These are phyloP conservation scores for Pelobates cultripes DNA, from an alignment of 2,797 vertebrate species.

Conservation along the genomic window DNA sequence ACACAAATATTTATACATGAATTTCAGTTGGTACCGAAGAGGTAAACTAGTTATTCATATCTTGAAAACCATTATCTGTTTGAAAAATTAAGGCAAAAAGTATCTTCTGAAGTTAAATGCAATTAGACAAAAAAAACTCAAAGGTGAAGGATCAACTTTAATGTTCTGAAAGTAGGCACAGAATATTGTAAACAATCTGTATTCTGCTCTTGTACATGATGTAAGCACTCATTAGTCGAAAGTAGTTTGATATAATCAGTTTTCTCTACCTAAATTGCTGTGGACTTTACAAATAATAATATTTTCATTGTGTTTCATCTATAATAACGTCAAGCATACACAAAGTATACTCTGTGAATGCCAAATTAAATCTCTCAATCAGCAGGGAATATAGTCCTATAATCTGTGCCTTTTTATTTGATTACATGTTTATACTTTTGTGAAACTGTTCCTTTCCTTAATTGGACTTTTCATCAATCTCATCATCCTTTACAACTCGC, in stretches of 20 bases:
- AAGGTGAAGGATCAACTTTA: no score
- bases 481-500: not conserved
- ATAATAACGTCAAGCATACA: not conserved
- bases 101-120: no score
- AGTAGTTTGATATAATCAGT: not conserved
- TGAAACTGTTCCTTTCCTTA: not conserved
- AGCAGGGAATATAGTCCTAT: conserved; percentile 2
- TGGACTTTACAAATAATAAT: not conserved
- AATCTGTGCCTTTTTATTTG: conserved; percentile 24
- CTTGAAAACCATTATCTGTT: no score
- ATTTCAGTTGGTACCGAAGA: no score
- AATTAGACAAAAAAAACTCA: no score
- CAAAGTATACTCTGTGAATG: not conserved
- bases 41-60: no score
- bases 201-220: no score
- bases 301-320: not conserved
- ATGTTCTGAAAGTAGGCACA: no score
- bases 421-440: conserved; percentile 16
- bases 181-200: no score
- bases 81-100: no score
- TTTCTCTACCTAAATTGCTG: not conserved
- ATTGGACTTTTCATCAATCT: not conserved
- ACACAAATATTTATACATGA: no score
- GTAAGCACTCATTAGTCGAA: not conserved
- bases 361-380: conserved; percentile 2